These are phyloP conservation scores for Meleagris gallopavo DNA, from an alignment of 2,113 vertebrate species.

Conservation along the genomic window DNA sequence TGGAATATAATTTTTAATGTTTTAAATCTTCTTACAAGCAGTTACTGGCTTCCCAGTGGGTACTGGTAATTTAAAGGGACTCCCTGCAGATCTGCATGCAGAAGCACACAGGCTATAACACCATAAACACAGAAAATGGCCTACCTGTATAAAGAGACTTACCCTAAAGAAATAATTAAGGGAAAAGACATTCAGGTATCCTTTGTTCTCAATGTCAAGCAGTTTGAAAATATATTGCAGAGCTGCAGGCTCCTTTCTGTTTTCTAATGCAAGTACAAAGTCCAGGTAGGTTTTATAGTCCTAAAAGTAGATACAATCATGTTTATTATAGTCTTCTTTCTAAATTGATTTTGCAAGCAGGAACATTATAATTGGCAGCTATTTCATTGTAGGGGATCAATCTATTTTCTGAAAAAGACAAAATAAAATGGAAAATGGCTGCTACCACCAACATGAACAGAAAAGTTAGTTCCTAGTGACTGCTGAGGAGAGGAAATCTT, in stretches of 20 bases:
- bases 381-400: constrained; percentile 67
- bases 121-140: constrained; percentile 59
- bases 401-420: constrained; percentile 57
- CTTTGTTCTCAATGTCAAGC: constrained; percentile 97
- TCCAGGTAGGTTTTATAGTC: constrained; percentile 99
- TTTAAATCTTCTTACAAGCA: constrained; percentile 52
- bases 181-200: constrained; percentile 95
- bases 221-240: constrained; percentile 98
- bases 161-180: constrained; percentile 99
- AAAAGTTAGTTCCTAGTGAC: constrained; percentile 20
- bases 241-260: constrained; percentile 96
- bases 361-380: constrained; percentile 67
- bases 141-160: constrained; percentile 73
- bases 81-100: constrained; percentile 57
- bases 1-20: background rate
- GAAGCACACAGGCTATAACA: constrained; percentile 50
- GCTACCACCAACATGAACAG: background rate
- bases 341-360: constrained; percentile 73
- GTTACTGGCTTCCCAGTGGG: constrained; percentile 35
- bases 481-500: background rate
- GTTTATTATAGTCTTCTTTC: constrained; percentile 60
- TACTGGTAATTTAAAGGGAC: constrained; percentile 47
- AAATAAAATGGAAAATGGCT: constrained; percentile 58
- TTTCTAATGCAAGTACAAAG: constrained; percentile 97
- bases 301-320: constrained; percentile 78